These are phyloP conservation scores for Nymphicus hollandicus DNA, from an alignment of 2,113 vertebrate genomes.

Conservation along the genomic window DNA sequence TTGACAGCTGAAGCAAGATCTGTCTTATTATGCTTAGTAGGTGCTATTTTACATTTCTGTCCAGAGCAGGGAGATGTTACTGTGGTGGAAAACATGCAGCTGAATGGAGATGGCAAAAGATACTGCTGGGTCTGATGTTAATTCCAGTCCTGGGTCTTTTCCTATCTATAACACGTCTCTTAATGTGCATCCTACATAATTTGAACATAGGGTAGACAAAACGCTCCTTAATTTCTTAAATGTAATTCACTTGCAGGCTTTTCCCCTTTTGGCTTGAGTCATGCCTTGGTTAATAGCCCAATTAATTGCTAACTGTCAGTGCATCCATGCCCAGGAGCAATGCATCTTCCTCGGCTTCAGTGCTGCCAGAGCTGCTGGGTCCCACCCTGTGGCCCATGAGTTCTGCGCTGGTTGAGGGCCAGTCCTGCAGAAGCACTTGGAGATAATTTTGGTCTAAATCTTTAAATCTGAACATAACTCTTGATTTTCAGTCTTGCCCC, in stretches of 20 bases:
- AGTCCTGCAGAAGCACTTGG: not conserved
- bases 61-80: not conserved
- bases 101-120: not conserved
- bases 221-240: fast-evolving
- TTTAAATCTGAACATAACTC: not conserved
- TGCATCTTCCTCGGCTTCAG: not conserved
- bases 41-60: not conserved
- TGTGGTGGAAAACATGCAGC: not conserved
- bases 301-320: not conserved
- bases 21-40: not conserved
- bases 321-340: not conserved
- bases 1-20: not conserved
- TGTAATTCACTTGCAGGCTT: not conserved
- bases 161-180: not conserved
- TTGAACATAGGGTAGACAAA: not conserved
- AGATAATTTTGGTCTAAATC: not conserved
- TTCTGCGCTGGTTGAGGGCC: not conserved
- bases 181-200: not conserved
- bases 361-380: not conserved
- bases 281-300: not conserved
- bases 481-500: not conserved
- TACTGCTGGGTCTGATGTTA: not conserved
- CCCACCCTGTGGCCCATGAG: not conserved
- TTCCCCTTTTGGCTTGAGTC: not conserved
- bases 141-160: not conserved